phyloP scores from a whole-genome alignment of 2,797 vertebrate species.

The Mallotus villosus region DNA sequence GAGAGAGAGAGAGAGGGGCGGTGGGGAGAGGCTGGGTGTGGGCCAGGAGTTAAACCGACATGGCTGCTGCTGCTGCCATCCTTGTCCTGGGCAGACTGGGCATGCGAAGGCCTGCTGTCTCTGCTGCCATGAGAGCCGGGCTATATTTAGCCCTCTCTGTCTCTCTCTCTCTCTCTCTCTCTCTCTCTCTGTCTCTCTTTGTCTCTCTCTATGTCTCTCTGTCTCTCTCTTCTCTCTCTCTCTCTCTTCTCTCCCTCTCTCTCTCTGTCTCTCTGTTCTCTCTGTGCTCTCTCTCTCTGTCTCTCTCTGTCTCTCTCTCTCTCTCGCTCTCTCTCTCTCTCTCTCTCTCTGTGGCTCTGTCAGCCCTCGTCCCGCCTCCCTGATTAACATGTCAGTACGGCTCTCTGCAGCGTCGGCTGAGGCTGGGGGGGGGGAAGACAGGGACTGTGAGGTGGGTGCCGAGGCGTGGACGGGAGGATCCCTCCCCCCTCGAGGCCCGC shows the following conservation, averaged over 20 bases:
- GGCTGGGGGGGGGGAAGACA: neutral
- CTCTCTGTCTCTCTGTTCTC: too few species aligned
- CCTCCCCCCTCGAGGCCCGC: neutral
- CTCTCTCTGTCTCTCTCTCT: too few species aligned
- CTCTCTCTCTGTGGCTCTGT: slow-evolving; percentile 14
- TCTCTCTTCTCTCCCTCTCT: too few species aligned
- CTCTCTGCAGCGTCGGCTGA: neutral
- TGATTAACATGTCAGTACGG: slow-evolving; percentile 18
- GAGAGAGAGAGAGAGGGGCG: neutral
- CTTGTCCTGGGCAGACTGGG: slow-evolving; percentile 22
- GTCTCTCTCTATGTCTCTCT: too few species aligned
- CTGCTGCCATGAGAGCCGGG: slow-evolving; percentile 33
- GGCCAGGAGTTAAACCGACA: slow-evolving; percentile 47
- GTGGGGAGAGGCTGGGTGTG: slow-evolving; percentile 3
- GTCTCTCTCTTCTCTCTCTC: too few species aligned
- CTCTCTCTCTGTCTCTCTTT: too few species aligned
- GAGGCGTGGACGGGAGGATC: too few species aligned
- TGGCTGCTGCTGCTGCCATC: slow-evolving; percentile 25
- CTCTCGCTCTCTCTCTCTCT: neutral
- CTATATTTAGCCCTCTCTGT: slow-evolving; percentile 34
- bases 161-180: too few species aligned
- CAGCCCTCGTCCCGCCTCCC: slow-evolving; percentile 13
- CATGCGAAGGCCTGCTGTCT: slow-evolving; percentile 27
- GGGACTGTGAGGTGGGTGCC: too few species aligned
- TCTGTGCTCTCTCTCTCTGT: too few species aligned